Evolutionary conservation across 1,140 invertebrate genomes (phyloP).

Genomic region (Atta colombica): DNA sequence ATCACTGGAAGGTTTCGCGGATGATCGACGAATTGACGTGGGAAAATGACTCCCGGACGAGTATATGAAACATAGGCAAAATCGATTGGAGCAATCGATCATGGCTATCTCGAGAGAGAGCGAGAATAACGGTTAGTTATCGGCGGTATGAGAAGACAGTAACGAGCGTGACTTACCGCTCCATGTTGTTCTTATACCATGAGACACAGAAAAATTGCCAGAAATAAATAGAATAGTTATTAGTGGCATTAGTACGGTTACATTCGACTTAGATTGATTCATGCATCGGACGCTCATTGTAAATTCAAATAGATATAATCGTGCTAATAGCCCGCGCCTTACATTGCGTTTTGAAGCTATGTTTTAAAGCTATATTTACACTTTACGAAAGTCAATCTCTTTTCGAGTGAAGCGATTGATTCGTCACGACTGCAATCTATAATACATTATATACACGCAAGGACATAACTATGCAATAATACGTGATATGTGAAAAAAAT

Average conservation of each 20-base stretch:
- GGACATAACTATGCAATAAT: neutral
- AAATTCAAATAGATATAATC: conserved; percentile 30
- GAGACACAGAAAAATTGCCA: conserved; percentile 9
- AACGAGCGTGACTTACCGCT: conserved; percentile 46
- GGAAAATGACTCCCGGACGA: conserved; percentile 5
- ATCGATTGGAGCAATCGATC: conserved; percentile 4
- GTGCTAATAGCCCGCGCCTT: conserved; percentile 13
- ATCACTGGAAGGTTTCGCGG: neutral
- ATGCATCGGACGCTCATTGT: conserved; percentile 17
- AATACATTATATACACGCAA: neutral
- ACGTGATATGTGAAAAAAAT: conserved; percentile 1
- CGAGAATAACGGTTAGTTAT: neutral
- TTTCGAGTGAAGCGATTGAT: conserved; percentile 22
- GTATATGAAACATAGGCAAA: conserved; percentile 5
- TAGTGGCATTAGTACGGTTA: conserved; percentile 12
- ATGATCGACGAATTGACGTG: conserved; percentile 39
- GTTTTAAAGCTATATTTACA: conserved; percentile 5
- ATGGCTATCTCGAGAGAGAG: neutral
- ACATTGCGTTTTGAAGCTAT: conserved; percentile 1
- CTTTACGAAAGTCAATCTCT: conserved; percentile 11
- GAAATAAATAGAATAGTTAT: conserved; percentile 37
- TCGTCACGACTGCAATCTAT: conserved; percentile 24
- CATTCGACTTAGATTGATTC: conserved; percentile 9
- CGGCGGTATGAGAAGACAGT: conserved; percentile 13
- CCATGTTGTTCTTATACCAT: conserved; percentile 21